Evolutionary conservation across 1,140 invertebrate genomes (phyloP).

Genomic region (Thrips palmi): DNA sequence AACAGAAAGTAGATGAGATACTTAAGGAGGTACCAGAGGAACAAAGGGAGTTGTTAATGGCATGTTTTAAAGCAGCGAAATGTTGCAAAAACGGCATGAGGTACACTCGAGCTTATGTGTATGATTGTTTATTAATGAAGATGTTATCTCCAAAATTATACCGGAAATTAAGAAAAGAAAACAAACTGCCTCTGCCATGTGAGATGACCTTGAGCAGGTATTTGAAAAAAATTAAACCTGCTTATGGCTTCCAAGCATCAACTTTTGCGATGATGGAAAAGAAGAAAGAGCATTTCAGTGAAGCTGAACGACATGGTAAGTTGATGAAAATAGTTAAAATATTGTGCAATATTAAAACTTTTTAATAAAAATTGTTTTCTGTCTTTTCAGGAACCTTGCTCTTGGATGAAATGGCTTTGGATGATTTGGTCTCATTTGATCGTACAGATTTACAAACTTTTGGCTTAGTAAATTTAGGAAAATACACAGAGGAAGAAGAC

Average conservation of each 20-base stretch:
- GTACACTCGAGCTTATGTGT: conserved; percentile 12
- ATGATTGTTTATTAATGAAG: conserved; percentile 12
- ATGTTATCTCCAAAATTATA: conserved; percentile 11
- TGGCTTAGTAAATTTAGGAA: conserved; percentile 16
- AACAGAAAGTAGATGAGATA: no score
- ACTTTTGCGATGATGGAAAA: no score
- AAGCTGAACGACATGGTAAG: no score
- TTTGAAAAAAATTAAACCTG: conserved; percentile 4
- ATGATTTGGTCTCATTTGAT: conserved; percentile 11
- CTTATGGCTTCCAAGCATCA: no score
- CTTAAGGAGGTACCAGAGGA: no score
- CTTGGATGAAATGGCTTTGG: conserved; percentile 10
- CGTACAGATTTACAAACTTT: conserved; percentile 11
- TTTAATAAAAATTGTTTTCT: no score
- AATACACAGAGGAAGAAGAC: conserved; percentile 15
- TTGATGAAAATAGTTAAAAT: no score
- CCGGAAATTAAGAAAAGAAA: conserved; percentile 7
- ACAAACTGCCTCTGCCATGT: conserved; percentile 12
- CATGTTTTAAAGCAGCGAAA: no score
- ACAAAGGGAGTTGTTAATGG: no score
- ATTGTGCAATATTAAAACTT: no score
- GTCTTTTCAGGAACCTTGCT: conserved; percentile 7
- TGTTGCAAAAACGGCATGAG: neutral
- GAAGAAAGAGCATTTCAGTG: no score
- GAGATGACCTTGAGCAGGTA: conserved; percentile 13